These are phyloP conservation scores for Leucopternis melanops DNA, from an alignment of 2,113 vertebrate species.

Conservation along the genomic window DNA sequence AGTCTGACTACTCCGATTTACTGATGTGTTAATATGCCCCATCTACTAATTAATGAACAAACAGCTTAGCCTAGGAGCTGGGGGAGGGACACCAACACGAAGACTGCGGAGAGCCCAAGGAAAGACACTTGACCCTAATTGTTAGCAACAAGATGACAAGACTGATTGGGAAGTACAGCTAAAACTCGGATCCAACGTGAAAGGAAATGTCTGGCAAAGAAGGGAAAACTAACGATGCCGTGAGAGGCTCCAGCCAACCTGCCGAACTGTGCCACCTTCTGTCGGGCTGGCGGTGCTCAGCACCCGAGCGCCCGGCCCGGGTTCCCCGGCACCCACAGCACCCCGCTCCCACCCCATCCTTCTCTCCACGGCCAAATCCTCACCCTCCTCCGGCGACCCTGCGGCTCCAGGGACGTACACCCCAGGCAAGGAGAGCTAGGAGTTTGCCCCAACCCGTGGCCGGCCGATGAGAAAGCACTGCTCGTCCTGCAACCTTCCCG, in stretches of 20 bases:
- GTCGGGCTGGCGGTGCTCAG: neutral
- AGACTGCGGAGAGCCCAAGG: conserved; percentile 13
- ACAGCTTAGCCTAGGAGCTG: conserved; percentile 48
- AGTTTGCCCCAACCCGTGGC: neutral
- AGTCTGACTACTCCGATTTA: conserved; percentile 47
- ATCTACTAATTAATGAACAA: conserved; percentile 68
- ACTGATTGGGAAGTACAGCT: conserved; percentile 39
- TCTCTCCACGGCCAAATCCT: neutral
- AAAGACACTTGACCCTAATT: conserved; percentile 62
- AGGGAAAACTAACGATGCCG: neutral
- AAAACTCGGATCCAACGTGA: conserved; percentile 19
- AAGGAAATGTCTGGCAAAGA: conserved; percentile 46
- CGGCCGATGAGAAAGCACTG: neutral
- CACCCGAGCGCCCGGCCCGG: neutral
- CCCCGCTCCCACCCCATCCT: neutral
- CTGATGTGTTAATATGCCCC: conserved; percentile 61
- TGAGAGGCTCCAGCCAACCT: conserved; percentile 14
- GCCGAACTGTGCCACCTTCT: neutral
- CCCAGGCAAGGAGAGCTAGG: neutral
- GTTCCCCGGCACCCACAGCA: neutral
- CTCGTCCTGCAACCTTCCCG: neutral
- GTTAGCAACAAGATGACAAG: conserved; percentile 53
- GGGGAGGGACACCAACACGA: conserved; percentile 43
- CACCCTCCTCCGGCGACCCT: neutral
- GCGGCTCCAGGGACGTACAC: neutral